Evolutionary conservation across 2,888 invertebrate genomes (phyloP).

Genomic region (Spodoptera picta): DNA sequence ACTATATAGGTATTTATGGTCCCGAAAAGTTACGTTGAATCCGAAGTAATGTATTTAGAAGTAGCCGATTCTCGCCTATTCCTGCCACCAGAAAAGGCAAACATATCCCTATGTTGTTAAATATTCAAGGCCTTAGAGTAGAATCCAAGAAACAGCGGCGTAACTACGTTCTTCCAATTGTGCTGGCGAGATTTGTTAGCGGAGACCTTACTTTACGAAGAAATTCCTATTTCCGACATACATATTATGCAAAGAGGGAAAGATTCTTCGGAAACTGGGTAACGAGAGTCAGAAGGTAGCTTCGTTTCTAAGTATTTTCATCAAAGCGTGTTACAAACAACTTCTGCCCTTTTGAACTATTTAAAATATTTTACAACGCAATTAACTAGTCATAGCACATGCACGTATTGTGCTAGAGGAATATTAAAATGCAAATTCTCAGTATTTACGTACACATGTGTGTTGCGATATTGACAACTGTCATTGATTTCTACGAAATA

Average conservation of each 20-base stretch:
- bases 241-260: conserved; percentile 30
- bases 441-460: not conserved
- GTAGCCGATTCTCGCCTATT: conserved; percentile 7
- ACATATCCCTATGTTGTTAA: conserved; percentile 13
- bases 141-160: conserved; percentile 19
- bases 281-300: conserved; percentile 33
- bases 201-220: conserved; percentile 29
- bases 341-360: conserved; percentile 7
- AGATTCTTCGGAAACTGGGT: conserved; percentile 30
- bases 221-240: conserved; percentile 26
- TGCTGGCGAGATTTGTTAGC: conserved; percentile 36
- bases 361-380: not conserved
- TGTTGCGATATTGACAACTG: not conserved
- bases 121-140: conserved; percentile 26
- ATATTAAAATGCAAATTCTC: too few species aligned
- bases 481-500: conserved; percentile 14
- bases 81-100: not conserved
- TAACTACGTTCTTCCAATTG: conserved; percentile 31
- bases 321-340: conserved; percentile 13
- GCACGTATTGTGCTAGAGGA: too few species aligned
- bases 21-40: not conserved
- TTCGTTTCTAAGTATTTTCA: conserved; percentile 34
- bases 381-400: not conserved
- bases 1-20: conserved; percentile 7
- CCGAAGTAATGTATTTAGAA: conserved; percentile 18